These are phyloP conservation scores for Coelogynopora nodosa DNA, from an alignment of 2,888 invertebrate species.

Conservation along the genomic window DNA sequence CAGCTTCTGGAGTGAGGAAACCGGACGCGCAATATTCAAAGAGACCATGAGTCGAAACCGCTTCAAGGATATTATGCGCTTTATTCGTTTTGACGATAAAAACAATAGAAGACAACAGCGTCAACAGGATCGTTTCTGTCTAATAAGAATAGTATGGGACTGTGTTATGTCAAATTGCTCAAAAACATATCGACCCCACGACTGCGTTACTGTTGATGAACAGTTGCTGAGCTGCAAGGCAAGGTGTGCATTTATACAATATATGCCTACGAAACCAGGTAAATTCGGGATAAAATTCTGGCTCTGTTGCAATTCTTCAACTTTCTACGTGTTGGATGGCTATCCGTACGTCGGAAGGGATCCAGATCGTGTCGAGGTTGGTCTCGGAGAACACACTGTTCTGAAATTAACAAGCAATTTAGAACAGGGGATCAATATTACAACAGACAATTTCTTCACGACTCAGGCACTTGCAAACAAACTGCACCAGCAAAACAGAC, in stretches of 20 bases:
- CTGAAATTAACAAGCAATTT: conserved; percentile 20
- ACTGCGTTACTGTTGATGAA: neutral
- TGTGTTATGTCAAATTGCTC: conserved; percentile 27
- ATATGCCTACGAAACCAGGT: conserved; percentile 35
- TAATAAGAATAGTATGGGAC: neutral
- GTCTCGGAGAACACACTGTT: conserved; percentile 24
- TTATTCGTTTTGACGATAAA: conserved; percentile 27
- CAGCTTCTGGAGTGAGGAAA: conserved; percentile 31
- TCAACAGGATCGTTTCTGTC: neutral
- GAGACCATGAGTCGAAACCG: conserved; percentile 6
- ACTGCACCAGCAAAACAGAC: conserved; percentile 33
- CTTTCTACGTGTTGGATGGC: neutral
- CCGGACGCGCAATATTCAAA: neutral
- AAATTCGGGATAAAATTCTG: conserved; percentile 20
- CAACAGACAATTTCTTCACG: conserved; percentile 29
- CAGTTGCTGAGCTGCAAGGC: conserved; percentile 9
- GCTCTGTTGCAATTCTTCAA: conserved; percentile 19
- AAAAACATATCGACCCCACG: conserved; percentile 21
- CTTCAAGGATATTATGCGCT: conserved; percentile 22
- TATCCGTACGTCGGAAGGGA: conserved; percentile 21
- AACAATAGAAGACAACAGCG: conserved; percentile 18
- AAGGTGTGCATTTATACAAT: conserved; percentile 9
- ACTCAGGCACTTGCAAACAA: conserved; percentile 17
- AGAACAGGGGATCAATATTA: neutral
- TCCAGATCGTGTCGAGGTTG: neutral